These are phyloP conservation scores for Arge pagana DNA, from an alignment of 2,888 invertebrate genomes.

Conservation along the genomic window DNA sequence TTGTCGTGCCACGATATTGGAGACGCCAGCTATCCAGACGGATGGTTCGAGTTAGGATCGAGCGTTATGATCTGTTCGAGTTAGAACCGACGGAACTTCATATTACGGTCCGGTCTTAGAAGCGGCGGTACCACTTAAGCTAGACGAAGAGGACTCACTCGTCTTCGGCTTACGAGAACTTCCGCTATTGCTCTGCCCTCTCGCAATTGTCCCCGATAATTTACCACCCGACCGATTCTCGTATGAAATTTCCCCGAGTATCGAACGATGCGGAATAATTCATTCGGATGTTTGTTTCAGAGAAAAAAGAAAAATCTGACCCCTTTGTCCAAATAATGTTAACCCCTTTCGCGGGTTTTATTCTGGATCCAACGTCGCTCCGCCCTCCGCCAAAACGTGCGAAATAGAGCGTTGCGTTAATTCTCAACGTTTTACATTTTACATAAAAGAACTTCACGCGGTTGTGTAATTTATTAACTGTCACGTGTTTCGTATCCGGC, in stretches of 20 bases:
- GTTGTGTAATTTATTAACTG: slow-evolving; percentile 14
- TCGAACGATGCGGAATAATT: too few relatives aligned
- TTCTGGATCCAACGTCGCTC: too few relatives aligned
- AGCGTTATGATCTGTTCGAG: slow-evolving; percentile 46
- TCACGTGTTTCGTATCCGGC: slow-evolving; percentile 13
- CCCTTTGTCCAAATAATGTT: too few relatives aligned
- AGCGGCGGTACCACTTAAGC: slow-evolving; percentile 33
- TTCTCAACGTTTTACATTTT: not conserved
- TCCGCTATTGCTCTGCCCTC: slow-evolving; percentile 20
- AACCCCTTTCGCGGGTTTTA: too few relatives aligned
- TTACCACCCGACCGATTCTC: too few relatives aligned
- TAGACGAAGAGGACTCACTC: slow-evolving; percentile 43
- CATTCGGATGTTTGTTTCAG: too few relatives aligned
- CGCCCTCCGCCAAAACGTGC: too few relatives aligned
- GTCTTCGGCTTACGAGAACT: slow-evolving; percentile 40
- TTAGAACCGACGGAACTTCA: slow-evolving; percentile 35
- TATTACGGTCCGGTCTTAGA: slow-evolving; percentile 7
- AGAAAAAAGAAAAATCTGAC: too few relatives aligned
- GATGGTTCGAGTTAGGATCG: slow-evolving; percentile 41
- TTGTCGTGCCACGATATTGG: too few relatives aligned
- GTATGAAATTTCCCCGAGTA: too few relatives aligned
- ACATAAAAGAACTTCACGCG: not conserved
- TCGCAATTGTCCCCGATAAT: slow-evolving; percentile 18
- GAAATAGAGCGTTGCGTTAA: not conserved
- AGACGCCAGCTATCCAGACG: too few relatives aligned